Conservation (phyloP, 2,797 vertebrate genomes). For the Borostomias antarcticus region DNA sequence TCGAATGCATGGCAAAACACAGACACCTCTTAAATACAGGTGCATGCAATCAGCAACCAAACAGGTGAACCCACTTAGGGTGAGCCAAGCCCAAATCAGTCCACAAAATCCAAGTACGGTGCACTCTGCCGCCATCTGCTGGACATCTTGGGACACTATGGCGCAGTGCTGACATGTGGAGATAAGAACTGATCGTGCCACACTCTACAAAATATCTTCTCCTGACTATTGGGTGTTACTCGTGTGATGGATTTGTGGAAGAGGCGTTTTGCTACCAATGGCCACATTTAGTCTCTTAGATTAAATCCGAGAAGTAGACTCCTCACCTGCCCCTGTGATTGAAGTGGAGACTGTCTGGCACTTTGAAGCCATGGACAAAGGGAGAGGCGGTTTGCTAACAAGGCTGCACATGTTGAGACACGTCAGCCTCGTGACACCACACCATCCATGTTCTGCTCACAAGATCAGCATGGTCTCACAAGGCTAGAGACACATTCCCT, state of each 20-base stretch:
- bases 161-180: too few species aligned
- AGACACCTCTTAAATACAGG: too few species aligned
- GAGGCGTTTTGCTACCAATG: constrained; percentile 3
- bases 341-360: constrained; percentile 28
- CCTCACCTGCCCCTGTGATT: constrained; percentile 5
- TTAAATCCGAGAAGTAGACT: not conserved
- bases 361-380: constrained; percentile 18
- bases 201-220: constrained; percentile 3
- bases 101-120: too few species aligned
- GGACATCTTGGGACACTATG: too few species aligned
- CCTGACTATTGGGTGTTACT: not conserved
- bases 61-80: too few species aligned
- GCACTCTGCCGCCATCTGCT: too few species aligned
- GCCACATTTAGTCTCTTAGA: not conserved
- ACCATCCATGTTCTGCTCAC: too few species aligned
- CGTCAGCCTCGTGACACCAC: too few species aligned
- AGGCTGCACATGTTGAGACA: constrained; percentile 17
- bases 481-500: too few species aligned
- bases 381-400: constrained; percentile 24
- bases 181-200: constrained; percentile 13
- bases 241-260: not conserved
- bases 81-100: too few species aligned
- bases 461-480: not conserved
- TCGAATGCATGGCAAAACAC: too few species aligned
- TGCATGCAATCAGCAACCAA: too few species aligned